Evolutionary conservation across 2,797 vertebrate genomes (phyloP), one percentile per base, ranked within the genome.

Genomic region (Agapornis canus): DNA sequence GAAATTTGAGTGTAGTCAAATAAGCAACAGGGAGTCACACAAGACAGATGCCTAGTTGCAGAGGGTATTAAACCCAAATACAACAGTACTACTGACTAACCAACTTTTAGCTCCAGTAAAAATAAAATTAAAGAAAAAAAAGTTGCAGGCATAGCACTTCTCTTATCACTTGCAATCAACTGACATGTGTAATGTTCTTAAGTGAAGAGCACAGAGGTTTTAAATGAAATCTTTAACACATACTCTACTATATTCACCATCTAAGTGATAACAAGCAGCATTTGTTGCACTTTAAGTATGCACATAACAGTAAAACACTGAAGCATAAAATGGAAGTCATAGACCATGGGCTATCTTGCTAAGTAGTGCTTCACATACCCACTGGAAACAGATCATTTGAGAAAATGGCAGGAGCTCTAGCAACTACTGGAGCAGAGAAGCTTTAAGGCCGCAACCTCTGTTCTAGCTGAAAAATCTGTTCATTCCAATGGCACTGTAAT

Each of bases 321-420:
- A 59, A 70, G 95, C 95, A 82, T 95, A 88, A 89, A 96, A 96
- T 95, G 49, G 83, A 68, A 93, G 57, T 76, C 78, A 75, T 0
- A 47, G 71, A 4, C 57, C 54, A 23, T 42, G 54, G 69, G 42
- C 57, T 94, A 3, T n/a, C 90, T 35, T 23, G 57, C 52, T 76
- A 65, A 91, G 64, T 23, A 83, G 37, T 35, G 82, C 32, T 87
- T 81, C 81, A 32, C 77, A 14, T 17, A 27, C 42, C 54, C 81
- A 45, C 66, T 65, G 82, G 26, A 82, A 94, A 65, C 37, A 73
- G 81, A 92, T 43, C 15, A 2, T 77, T 43, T 49, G 64, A 80
- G 71, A 42, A 80, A 92, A 68, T 4, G 29, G 73, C 71, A 87
- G 70, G 29, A 69, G 6, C 47, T 86, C 4, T 11, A 27, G 61